Evolutionary conservation across 35 echinoderm and acorn worm species (phyloP), one percentile per base, ranked within the genome.

Genomic region (Apostichopus japonicus): DNA sequence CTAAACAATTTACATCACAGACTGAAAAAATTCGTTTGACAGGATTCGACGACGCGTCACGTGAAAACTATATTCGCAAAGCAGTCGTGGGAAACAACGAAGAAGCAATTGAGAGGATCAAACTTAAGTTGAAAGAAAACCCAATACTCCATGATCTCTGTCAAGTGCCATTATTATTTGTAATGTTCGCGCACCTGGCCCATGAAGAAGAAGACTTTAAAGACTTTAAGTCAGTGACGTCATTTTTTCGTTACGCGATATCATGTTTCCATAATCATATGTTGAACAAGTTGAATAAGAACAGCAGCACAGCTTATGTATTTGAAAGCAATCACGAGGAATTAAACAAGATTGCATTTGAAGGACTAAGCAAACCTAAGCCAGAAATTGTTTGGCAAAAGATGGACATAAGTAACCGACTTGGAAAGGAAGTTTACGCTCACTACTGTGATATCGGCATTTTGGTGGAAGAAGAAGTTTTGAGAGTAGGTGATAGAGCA

Each of bases 141-240:
- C 17, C 86, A 52, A 88, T 88, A 51, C 65, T 88, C 10, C n/a
- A 24, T 65, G 58, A 88, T 59, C 86, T 88, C 58, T 88, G 56
- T 6, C 19, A 67, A 88, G 86, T 88, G 15, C 86, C 86, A 61
- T n/a, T 88, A 8, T 88, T 88, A 19, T 88, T 88, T 62, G 86
- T 59, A 9, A 72, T 88, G 86, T 88, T 88, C 86, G 86, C 86
- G 22, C 86, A 88, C 10, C 24, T 88, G 9, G 23, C 86, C 1
- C 58, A 88, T 24, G 59, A 88, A 63, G 57, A n/a, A 63, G 57
- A 88, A 72, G 13, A 88, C 14, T 65, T 88, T 19, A 33, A 24
- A 4, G 27, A 16, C 22, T 67, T 88, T 10, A 88, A 88, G 15
- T 61, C 86, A 8, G 86, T 88, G n/a, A 88, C 86, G 13, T 59